Evolutionary conservation across 30 jellyfish, hydroid and myxozoan genomes (phyloP).

Genomic region (Sanderia malayensis): DNA sequence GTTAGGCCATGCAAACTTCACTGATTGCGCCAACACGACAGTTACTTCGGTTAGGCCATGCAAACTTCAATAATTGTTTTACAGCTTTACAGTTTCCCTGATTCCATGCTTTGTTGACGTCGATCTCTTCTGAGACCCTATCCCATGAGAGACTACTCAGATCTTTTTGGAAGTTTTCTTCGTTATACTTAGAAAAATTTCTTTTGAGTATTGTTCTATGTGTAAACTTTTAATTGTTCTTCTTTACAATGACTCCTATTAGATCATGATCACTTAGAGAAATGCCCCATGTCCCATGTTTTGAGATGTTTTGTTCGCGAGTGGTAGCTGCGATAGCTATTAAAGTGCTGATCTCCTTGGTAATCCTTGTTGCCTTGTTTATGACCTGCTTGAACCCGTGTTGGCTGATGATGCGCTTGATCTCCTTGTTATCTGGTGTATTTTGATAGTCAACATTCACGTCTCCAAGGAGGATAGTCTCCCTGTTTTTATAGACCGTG

Average conservation of each 20-base stretch:
- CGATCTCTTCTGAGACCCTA: too few relatives aligned
- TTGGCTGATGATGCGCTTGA: not conserved
- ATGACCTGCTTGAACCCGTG: not conserved
- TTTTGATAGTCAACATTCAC: not conserved
- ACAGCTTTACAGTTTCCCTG: too few relatives aligned
- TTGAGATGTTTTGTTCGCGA: conserved; percentile 16
- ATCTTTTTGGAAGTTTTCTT: too few relatives aligned
- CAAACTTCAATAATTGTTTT: too few relatives aligned
- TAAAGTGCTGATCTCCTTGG: not conserved
- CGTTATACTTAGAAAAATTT: conserved; percentile 37
- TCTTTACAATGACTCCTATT: not conserved
- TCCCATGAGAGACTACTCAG: too few relatives aligned
- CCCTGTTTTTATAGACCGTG: not conserved
- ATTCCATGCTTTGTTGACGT: too few relatives aligned
- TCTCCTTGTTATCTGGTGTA: not conserved
- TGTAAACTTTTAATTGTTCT: conserved; percentile 27
- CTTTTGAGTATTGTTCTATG: conserved; percentile 53
- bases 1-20: too few relatives aligned
- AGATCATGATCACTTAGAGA: conserved; percentile 20
- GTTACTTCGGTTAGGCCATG: too few relatives aligned
- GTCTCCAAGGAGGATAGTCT: not conserved
- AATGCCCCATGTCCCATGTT: conserved; percentile 15
- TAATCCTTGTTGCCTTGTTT: not conserved
- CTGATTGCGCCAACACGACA: too few relatives aligned
- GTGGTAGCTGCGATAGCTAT: conserved; percentile 6